Base-by-base conservation (phyloP, 2,888 invertebrate species). In the Ernsta delagoae region DNA sequence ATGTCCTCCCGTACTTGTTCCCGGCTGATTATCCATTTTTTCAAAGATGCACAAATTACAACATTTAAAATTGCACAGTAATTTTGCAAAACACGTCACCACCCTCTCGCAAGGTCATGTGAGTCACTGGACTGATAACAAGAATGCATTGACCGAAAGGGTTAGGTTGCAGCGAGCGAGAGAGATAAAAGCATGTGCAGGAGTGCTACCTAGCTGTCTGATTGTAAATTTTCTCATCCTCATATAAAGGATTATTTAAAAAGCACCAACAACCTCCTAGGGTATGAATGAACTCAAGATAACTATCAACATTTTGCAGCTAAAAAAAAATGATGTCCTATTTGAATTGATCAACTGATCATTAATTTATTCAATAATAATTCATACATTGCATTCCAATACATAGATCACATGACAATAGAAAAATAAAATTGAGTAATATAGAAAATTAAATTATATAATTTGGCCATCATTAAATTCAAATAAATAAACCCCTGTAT, bases 21-120 rank as follows among this genome's bases (percentile, higher is more conserved):
- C 45, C 45, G 45, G 45, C 45, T 45, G 45, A 45, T 45, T 45
- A 45, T 45, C 45, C n/a, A 45, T 45, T 45, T 45, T 45, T 45
- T 45, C 45, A 45, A 45, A 45, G 45, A 45, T 45, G 45, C 45
- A 45, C 45, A 45, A 45, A 45, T 45, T 45, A 45, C 45, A 45
- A 45, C 45, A 45, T 45, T 45, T 45, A 45, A 45, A 45, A 45
- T 45, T 45, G 45, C 45, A 45, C 45, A 45, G 45, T 45, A 45
- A 45, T 45, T 45, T 45, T 45, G 45, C 45, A 45, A 45, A 45
- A 45, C 45, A 45, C 45, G 45, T 45, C 45, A 45, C 45, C 45
- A 45, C 45, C 45, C 45, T 45, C 45, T 45, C 45, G 45, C 45
- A 45, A 45, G 45, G 45, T 45, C 45, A 45, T 45, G 45, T 45